Conservation (phyloP, 2,113 vertebrate species). For the Crotophaga sulcirostris region DNA sequence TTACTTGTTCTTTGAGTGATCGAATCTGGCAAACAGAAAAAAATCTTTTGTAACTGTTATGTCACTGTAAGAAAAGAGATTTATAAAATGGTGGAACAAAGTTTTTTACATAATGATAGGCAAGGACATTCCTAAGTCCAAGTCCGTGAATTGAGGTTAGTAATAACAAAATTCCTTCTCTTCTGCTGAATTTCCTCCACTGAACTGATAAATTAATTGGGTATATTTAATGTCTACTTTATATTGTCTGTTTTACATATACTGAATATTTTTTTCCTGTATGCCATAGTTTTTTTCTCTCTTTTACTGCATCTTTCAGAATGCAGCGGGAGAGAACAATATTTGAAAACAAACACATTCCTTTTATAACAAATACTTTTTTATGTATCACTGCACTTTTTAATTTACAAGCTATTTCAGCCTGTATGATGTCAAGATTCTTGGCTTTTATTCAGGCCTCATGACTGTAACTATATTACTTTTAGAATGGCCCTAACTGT, state of each 20-base stretch:
- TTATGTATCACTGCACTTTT: not conserved
- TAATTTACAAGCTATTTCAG: not conserved
- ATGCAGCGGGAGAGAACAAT: not conserved
- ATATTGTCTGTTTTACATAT: not conserved
- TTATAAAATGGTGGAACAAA: not conserved
- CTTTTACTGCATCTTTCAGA: not conserved
- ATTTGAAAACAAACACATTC: not conserved
- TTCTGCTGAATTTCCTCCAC: not conserved
- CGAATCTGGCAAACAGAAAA: not conserved
- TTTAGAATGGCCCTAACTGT: not conserved
- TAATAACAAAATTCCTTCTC: not conserved
- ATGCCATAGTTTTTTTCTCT: not conserved
- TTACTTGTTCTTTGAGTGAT: not conserved
- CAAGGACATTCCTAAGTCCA: not conserved
- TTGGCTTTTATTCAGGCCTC: not conserved
- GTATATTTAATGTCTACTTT: not conserved
- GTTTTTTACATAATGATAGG: constrained; percentile 35
- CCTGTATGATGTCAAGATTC: not conserved
- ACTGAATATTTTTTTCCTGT: not conserved
- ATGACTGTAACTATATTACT: not conserved
- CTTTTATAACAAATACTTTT: not conserved
- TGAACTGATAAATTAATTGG: not conserved
- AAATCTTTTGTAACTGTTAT: constrained; percentile 22
- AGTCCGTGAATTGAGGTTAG: not conserved
- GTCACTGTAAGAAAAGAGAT: constrained; percentile 16